Conservation (phyloP, 2,888 invertebrate species). For the Euproctis similis region DNA sequence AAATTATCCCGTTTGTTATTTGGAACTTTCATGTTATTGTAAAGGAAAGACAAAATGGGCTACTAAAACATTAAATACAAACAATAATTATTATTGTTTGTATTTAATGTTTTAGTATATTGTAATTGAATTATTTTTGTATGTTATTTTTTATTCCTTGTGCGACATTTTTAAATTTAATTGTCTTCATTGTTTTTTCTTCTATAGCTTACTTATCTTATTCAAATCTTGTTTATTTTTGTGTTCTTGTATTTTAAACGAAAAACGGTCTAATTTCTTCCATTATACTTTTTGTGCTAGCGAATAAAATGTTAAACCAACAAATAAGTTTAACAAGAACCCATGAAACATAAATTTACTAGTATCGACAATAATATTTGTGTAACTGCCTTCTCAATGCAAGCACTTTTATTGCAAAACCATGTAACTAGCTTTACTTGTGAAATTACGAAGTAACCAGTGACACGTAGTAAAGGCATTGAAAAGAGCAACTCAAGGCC, state of each 20-base stretch:
- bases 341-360: constrained; percentile 1
- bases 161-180: too few species aligned
- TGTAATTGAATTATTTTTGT: too few species aligned
- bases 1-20: constrained; percentile 42
- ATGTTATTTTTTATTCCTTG: too few species aligned
- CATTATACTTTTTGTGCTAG: not conserved
- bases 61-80: constrained; percentile 21
- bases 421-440: constrained; percentile 7
- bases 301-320: not conserved
- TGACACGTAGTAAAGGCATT: constrained; percentile 37
- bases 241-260: too few species aligned
- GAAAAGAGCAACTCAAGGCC: constrained; percentile 47
- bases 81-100: too few species aligned
- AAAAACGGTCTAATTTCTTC: not conserved
- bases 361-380: constrained; percentile 2
- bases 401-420: constrained; percentile 5
- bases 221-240: too few species aligned
- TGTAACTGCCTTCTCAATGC: constrained; percentile 4
- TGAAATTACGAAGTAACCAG: constrained; percentile 22
- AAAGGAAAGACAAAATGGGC: constrained; percentile 33
- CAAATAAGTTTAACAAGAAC: not conserved
- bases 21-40: constrained; percentile 49
- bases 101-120: too few species aligned
- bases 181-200: too few species aligned
- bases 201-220: too few species aligned